Percentiles rank a stretch among this genome's conserved stretches.
phyloP scores from a whole-genome alignment of 2,888 invertebrate species.

The Aphodius sticticus region DNA sequence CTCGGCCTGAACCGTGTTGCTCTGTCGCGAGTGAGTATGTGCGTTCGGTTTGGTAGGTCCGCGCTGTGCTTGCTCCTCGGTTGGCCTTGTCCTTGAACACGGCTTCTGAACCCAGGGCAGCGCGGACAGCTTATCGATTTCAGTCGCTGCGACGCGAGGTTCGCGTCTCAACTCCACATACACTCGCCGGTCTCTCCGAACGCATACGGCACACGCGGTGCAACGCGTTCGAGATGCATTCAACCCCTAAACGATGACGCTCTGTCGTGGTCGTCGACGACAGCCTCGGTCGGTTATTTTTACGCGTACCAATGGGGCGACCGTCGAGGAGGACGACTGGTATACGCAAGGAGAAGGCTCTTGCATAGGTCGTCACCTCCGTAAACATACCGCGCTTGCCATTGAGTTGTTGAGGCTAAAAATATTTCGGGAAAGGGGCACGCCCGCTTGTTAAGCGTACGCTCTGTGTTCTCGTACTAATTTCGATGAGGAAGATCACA shows the following conservation, averaged over 20 bases:
- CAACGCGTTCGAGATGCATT: constrained; percentile 13
- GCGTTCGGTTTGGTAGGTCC: constrained; percentile 28
- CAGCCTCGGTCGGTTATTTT: constrained; percentile 30
- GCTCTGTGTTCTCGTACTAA: not conserved
- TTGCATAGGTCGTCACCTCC: not conserved
- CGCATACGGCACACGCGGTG: constrained; percentile 13
- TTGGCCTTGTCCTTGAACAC: constrained; percentile 68
- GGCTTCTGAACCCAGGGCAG: constrained; percentile 59
- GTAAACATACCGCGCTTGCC: not conserved
- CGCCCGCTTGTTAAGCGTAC: not conserved
- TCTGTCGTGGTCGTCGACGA: not conserved
- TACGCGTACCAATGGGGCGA: constrained; percentile 4
- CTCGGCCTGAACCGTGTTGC: constrained; percentile 29
- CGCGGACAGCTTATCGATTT: constrained; percentile 58
- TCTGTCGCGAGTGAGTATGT: constrained; percentile 27
- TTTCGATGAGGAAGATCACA: not conserved
- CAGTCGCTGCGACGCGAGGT: constrained; percentile 47
- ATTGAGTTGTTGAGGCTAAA: not conserved
- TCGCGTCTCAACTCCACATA: not conserved
- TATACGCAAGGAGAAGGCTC: constrained; percentile 4
- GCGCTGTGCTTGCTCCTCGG: constrained; percentile 49
- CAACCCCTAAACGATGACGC: constrained; percentile 5
- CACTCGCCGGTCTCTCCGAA: constrained; percentile 40
- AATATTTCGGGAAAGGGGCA: not conserved
- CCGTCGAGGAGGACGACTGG: not conserved